Percentiles rank a stretch among this genome's conserved stretches.
Evolutionary conservation across 35 echinoderm and acorn worm genomes (phyloP).

Genomic region (Chiridota heheva): DNA sequence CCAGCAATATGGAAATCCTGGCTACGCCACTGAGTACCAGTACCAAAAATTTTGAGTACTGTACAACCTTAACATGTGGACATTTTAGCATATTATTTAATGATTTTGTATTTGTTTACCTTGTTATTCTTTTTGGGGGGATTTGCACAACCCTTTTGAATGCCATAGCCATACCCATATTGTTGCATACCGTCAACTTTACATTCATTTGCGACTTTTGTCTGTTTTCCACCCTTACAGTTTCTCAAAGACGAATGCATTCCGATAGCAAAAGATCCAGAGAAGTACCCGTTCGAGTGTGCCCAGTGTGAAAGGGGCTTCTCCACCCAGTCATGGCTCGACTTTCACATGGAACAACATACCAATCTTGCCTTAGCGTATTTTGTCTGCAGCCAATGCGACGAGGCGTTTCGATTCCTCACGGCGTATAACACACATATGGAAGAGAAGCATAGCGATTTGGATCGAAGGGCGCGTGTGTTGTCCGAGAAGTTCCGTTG

Average conservation of each 20-base stretch:
- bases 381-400: constrained; percentile 74
- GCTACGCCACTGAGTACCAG: no score
- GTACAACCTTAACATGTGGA: no score
- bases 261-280: constrained; percentile 58
- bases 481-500: constrained; percentile 94
- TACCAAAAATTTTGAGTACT: no score
- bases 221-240: not conserved
- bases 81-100: no score
- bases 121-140: no score
- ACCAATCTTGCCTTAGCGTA: constrained; percentile 53
- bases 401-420: constrained; percentile 85
- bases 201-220: no score
- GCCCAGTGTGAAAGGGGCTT: constrained; percentile 71
- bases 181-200: no score
- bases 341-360: constrained; percentile 79
- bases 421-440: constrained; percentile 67
- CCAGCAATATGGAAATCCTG: no score
- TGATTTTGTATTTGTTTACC: no score
- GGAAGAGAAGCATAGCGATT: constrained; percentile 60
- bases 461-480: constrained; percentile 56
- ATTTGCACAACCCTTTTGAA: no score
- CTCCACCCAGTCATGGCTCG: constrained; percentile 83
- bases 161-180: no score
- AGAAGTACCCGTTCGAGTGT: constrained; percentile 72
- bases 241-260: constrained; percentile 80